Base-by-base conservation (phyloP, 2,797 vertebrate species). In the Salarias fasciatus region DNA sequence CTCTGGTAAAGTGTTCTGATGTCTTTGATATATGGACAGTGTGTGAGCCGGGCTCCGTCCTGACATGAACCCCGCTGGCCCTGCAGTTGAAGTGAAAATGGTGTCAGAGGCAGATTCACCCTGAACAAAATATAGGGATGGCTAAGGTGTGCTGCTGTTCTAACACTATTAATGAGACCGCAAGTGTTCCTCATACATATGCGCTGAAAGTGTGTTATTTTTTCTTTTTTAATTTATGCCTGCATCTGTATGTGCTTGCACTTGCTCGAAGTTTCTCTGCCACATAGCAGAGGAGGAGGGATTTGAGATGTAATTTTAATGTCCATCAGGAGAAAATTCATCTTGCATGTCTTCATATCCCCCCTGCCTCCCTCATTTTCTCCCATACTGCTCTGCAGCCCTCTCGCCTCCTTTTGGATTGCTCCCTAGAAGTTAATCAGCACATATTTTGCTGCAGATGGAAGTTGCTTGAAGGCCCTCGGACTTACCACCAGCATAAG, bases 321-420 rank as follows among this genome's bases (percentile, higher is more conserved):
- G 63, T 72, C 76, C 61, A 78, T 75, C 46, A 88, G 91, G 87
- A 92, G 78, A 90, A n/a, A 89, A 91, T 92, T 93, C 89, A 92
- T 93, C 87, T 91, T 58, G 70, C 63, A 73, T 59, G 69, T 72
- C 76, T 82, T 40, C 45, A 61, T 72, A 58, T 53, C 50, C 44
- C 46, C 30, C 50, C 58, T 66, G 54, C 42, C 57, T 64, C 47
- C 15, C 47, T 69, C 48, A 44, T 61, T 43, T 67, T n/a, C n/a
- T 40, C 3, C 28, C 72, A 52, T 62, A 18, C 48, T 51, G 15
- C 46, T 69, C 63, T 41, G 59, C 61, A 79, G 66, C 60, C 74
- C 59, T 54, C 52, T 64, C 58, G 49, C 53, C 51, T 72, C 62
- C 49, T 42, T n/a, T 69, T 59, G 63, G 35, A 53, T 69, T 55